Evolutionary conservation across 92 coral and sea anemone genomes (phyloP), one percentile per base, ranked within the genome.

Genomic region (Porites evermanni): DNA sequence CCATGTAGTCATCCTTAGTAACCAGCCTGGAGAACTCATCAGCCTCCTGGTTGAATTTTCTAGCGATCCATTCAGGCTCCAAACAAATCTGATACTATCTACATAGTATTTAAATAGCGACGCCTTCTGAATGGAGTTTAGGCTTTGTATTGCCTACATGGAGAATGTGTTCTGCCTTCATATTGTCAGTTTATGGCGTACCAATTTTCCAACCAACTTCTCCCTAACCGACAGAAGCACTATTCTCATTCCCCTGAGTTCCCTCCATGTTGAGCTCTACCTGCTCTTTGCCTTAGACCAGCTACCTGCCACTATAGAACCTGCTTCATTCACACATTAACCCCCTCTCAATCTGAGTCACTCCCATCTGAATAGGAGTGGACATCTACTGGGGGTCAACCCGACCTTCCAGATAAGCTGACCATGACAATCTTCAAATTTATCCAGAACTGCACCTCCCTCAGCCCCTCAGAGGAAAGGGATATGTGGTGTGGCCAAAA

Each of bases 331-430:
- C 19, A 74, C 77, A 6, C 59, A 72, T 23, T 72, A 77, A 13
- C 53, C 53, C 17, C 26, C 32, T 29, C 92, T 91, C 96, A 93
- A 10, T 88, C 91, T 3, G 65, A 67, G 69, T 91, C 88, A 75
- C 94, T 90, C 20, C 91, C 92, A 80, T 93, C 92, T 16, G 94
- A 93, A 74, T 93, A 88, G 29, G 94, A 60, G 12, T 84, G 68
- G 71, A 88, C 79, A 8, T 93, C 92, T 2, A 79, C 86, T 66
- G 73, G 88, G 3, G 92, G 96, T 38, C 47, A 38, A 4, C 86
- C 68, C 38, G 23, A 75, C 44, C 77, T 75, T 19, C 95, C 93
- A 90, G 38, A 84, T 90, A 32, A 87, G 91, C 38, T 80, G 70
- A 14, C 91, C 86, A 53, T 73, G 79, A 16, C 51, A 76, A 76